Conservation (phyloP, 1,140 invertebrate species). For the Drosophila obscura region DNA sequence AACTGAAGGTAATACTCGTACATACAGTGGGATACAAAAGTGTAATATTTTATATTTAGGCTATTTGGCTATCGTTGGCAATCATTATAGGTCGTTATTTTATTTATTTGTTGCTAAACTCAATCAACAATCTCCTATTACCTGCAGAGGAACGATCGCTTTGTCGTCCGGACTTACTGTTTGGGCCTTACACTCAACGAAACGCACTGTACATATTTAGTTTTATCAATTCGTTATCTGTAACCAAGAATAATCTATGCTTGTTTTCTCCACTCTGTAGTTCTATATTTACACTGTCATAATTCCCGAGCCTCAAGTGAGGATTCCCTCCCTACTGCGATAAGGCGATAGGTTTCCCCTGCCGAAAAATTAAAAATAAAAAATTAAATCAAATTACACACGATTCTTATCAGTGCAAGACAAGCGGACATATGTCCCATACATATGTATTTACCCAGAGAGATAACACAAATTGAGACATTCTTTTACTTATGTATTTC, state of each 20-base stretch:
- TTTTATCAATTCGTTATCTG: slow-evolving; percentile 13
- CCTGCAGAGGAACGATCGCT: too few relatives aligned
- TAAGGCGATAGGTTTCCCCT: neutral
- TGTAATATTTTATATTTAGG: too few relatives aligned
- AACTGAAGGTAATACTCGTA: too few relatives aligned
- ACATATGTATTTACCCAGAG: slow-evolving; percentile 1
- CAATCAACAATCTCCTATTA: too few relatives aligned
- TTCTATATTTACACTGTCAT: slow-evolving; percentile 30
- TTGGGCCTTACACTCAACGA: too few relatives aligned
- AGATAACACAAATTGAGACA: slow-evolving; percentile 30
- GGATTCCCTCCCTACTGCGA: neutral
- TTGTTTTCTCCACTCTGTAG: neutral
- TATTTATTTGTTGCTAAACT: too few relatives aligned
- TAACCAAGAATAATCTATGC: slow-evolving; percentile 2
- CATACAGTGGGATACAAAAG: too few relatives aligned
- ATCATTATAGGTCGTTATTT: too few relatives aligned
- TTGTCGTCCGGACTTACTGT: too few relatives aligned
- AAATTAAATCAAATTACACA: slow-evolving; percentile 13
- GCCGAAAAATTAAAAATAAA: slow-evolving; percentile 5
- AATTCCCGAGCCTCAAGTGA: slow-evolving; percentile 15
- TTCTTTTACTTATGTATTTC: slow-evolving; percentile 15
- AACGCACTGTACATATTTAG: too few relatives aligned
- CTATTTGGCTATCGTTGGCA: too few relatives aligned
- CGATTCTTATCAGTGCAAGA: slow-evolving; percentile 11
- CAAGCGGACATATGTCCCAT: neutral